Conservation (phyloP, 1,140 invertebrate genomes). For the Drosophila pachea region DNA sequence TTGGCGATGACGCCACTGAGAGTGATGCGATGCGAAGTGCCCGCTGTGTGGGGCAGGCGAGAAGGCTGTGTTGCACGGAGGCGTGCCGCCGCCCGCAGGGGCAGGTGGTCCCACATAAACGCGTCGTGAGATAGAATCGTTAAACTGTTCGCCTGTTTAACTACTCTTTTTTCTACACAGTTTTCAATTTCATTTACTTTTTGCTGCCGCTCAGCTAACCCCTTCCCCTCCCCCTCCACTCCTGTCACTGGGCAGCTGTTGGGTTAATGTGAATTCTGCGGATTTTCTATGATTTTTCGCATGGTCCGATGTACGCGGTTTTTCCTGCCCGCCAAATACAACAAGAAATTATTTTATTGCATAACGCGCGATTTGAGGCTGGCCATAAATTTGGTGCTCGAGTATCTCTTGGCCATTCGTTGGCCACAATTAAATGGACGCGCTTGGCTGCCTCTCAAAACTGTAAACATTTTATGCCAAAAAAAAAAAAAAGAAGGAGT, state of each 20-base stretch:
- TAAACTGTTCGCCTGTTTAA: slow-evolving; percentile 45
- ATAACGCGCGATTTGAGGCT: slow-evolving; percentile 66
- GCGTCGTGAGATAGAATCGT: slow-evolving; percentile 57
- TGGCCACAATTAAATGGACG: slow-evolving; percentile 68
- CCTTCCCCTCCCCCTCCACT: background rate
- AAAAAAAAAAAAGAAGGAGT: slow-evolving; percentile 5
- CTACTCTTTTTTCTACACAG: slow-evolving; percentile 6
- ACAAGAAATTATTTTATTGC: slow-evolving; percentile 71
- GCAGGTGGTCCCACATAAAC: slow-evolving; percentile 46
- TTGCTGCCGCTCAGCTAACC: slow-evolving; percentile 7
- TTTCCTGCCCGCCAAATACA: slow-evolving; percentile 4
- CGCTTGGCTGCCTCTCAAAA: slow-evolving; percentile 64
- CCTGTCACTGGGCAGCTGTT: background rate
- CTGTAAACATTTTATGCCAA: slow-evolving; percentile 66
- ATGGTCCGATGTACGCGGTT: slow-evolving; percentile 12
- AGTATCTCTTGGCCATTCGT: slow-evolving; percentile 52
- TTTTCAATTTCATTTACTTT: slow-evolving; percentile 35
- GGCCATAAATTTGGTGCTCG: slow-evolving; percentile 65
- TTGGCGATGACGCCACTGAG: slow-evolving; percentile 43
- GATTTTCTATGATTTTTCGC: slow-evolving; percentile 42
- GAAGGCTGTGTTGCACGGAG: background rate
- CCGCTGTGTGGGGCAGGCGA: background rate
- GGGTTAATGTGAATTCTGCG: slow-evolving; percentile 56
- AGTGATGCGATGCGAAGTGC: background rate
- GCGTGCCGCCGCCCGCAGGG: slow-evolving; percentile 1